A percentile compares a stretch with the other conserved stretches of the same genome.
Evolutionary conservation across 2,888 invertebrate species (phyloP).

Genomic region (Ormyrus pomaceus): DNA sequence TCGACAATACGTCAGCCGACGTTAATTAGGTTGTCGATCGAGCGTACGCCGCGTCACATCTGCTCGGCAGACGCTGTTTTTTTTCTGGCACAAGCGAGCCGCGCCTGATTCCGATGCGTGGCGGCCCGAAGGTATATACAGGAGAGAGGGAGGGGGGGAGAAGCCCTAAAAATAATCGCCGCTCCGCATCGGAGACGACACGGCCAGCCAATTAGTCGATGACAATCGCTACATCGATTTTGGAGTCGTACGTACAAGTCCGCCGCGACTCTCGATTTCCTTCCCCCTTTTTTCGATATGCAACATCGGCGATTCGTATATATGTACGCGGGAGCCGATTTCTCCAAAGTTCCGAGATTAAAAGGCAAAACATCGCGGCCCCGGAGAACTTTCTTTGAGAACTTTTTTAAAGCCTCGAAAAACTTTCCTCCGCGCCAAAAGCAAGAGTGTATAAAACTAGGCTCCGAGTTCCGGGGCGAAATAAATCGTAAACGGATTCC

Average conservation of each 20-base stretch:
- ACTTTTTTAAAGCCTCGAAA: too few relatives aligned
- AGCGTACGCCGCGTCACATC: neutral
- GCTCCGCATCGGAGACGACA: slow-evolving; percentile 14
- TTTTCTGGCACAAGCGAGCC: slow-evolving; percentile 26
- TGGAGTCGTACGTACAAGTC: neutral
- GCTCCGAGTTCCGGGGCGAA: too few relatives aligned
- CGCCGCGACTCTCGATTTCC: slow-evolving; percentile 25
- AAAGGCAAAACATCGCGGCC: too few relatives aligned
- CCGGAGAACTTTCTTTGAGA: too few relatives aligned
- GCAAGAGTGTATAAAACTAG: too few relatives aligned
- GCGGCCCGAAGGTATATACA: neutral
- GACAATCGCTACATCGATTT: slow-evolving; percentile 42
- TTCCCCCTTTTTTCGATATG: slow-evolving; percentile 8
- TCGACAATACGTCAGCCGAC: neutral
- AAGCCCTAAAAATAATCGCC: slow-evolving; percentile 42
- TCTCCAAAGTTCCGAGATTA: too few relatives aligned
- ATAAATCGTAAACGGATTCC: too few relatives aligned
- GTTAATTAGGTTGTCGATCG: slow-evolving; percentile 3
- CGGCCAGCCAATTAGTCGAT: slow-evolving; percentile 41
- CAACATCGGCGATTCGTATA: too few relatives aligned
- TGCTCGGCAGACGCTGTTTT: neutral
- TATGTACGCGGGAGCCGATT: too few relatives aligned
- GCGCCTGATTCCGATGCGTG: slow-evolving; percentile 16
- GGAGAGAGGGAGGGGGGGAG: neutral
- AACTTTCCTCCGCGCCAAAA: too few relatives aligned